Evolutionary conservation across 2,797 vertebrate genomes (phyloP).

Genomic region (Melopsittacus undulatus): DNA sequence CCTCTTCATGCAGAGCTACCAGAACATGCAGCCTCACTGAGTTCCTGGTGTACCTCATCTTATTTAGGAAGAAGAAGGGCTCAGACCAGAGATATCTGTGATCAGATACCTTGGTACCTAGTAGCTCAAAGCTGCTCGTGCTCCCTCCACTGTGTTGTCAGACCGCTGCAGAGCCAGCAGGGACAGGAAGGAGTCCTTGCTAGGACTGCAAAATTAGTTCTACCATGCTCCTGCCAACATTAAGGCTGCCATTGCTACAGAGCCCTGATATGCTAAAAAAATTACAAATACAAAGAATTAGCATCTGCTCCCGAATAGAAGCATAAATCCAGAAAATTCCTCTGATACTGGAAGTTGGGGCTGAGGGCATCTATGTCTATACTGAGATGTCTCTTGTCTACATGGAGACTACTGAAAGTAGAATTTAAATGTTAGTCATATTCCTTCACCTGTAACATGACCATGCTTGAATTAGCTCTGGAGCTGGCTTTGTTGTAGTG

Average conservation of each 20-base stretch:
- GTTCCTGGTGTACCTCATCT: not conserved
- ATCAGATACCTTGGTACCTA: not conserved
- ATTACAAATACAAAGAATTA: not conserved
- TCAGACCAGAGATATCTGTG: not conserved
- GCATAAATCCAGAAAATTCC: not conserved
- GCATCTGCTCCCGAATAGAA: not conserved
- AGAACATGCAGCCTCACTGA: not conserved
- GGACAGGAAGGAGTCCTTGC: not conserved
- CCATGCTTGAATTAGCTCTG: not conserved
- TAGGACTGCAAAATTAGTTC: not conserved
- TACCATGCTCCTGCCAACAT: accelerated
- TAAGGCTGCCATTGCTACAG: not conserved
- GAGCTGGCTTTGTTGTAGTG: not conserved
- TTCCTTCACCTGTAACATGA: not conserved
- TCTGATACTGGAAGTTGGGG: not conserved
- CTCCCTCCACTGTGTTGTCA: not conserved
- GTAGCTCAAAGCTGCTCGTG: not conserved
- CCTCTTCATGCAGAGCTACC: not conserved
- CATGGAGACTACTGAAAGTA: not conserved
- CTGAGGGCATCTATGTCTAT: not conserved
- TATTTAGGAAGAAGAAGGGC: not conserved
- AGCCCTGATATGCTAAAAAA: not conserved
- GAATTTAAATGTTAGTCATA: not conserved
- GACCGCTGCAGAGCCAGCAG: not conserved
- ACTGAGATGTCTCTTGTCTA: not conserved